Percentiles rank a stretch among this genome's conserved stretches.
Evolutionary conservation across 2,888 invertebrate species (phyloP).

Genomic region (Macroteleia sp.): DNA sequence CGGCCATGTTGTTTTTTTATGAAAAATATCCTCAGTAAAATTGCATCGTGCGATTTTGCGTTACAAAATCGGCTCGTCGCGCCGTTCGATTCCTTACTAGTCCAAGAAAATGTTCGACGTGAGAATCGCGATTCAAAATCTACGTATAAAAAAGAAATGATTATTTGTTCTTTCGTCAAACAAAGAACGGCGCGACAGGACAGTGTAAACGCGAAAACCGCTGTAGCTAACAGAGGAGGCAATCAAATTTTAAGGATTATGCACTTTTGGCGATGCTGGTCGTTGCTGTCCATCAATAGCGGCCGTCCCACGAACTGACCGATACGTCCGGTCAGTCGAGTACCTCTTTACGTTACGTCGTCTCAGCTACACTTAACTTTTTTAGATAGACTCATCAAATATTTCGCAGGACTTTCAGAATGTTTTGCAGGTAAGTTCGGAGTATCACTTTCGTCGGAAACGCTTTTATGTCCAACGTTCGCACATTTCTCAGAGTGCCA

Average conservation of each 20-base stretch:
- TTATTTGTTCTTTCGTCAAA: conserved; percentile 24
- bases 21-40: conserved; percentile 72
- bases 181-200: conserved; percentile 17
- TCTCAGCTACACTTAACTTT: conserved; percentile 69
- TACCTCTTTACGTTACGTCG: conserved; percentile 68
- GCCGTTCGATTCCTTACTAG: conserved; percentile 26
- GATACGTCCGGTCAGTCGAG: conserved; percentile 70
- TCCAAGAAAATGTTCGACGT: conserved; percentile 13
- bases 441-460: conserved; percentile 14
- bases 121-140: conserved; percentile 8
- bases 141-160: neutral
- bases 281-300: conserved; percentile 82
- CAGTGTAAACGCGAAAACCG: conserved; percentile 58
- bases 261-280: conserved; percentile 83
- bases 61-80: too few relatives aligned
- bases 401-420: conserved; percentile 15
- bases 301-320: conserved; percentile 77
- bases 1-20: conserved; percentile 81
- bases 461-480: conserved; percentile 51
- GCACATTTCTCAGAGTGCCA: conserved; percentile 82
- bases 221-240: conserved; percentile 69
- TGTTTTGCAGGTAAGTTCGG: conserved; percentile 37
- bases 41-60: too few relatives aligned
- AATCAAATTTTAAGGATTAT: conserved; percentile 69
- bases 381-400: conserved; percentile 23